Conservation (phyloP, 2,888 invertebrate species). For the Unio delphinus region DNA sequence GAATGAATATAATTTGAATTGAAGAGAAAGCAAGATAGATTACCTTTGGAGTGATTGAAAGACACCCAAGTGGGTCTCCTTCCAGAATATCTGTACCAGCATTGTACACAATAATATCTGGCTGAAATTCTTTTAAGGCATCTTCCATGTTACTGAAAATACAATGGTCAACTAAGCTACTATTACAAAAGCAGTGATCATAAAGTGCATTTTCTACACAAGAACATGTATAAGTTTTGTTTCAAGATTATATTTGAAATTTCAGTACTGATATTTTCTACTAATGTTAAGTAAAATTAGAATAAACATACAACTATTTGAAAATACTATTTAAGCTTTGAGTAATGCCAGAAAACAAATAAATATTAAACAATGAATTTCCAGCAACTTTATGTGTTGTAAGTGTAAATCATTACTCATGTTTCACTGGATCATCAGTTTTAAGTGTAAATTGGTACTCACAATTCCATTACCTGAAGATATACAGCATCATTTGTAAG, state of each 20-base stretch:
- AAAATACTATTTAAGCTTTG: too few relatives aligned
- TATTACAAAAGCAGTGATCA: too few relatives aligned
- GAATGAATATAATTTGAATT: background rate
- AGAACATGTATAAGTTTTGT: too few relatives aligned
- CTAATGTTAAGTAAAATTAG: too few relatives aligned
- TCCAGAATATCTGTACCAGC: slow-evolving; percentile 91
- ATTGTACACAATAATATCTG: slow-evolving; percentile 90
- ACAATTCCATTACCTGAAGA: slow-evolving; percentile 79
- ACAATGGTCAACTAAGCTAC: too few relatives aligned
- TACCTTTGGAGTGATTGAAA: slow-evolving; percentile 81
- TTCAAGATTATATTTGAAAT: too few relatives aligned
- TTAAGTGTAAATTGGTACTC: slow-evolving; percentile 62
- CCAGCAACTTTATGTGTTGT: slow-evolving; percentile 66
- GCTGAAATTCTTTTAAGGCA: slow-evolving; percentile 79
- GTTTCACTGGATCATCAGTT: background rate
- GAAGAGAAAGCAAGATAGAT: background rate
- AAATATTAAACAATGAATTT: too few relatives aligned
- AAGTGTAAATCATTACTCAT: slow-evolving; percentile 33
- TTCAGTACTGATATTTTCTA: too few relatives aligned
- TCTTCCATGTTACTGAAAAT: slow-evolving; percentile 78
- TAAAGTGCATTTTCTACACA: too few relatives aligned
- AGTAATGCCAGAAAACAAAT: too few relatives aligned
- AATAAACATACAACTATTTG: too few relatives aligned
- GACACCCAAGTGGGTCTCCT: slow-evolving; percentile 83
- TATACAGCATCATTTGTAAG: slow-evolving; percentile 81